Base-by-base conservation (phyloP, 2,888 invertebrate genomes). In the Perdita meconis region DNA sequence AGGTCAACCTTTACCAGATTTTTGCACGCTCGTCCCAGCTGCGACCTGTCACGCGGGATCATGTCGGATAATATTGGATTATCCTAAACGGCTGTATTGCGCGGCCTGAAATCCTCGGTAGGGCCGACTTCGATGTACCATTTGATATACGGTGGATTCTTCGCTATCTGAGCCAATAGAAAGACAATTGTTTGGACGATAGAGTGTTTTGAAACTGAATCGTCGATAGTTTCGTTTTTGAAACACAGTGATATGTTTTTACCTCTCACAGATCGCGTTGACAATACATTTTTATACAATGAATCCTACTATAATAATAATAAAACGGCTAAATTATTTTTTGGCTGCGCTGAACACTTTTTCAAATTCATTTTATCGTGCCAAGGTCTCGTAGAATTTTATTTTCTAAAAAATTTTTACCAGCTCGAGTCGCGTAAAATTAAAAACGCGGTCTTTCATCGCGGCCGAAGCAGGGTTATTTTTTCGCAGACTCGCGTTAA, bases 31-130 rank as follows among this genome's bases (percentile, higher is more conserved):
- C 6, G 34, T n/a, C 13, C 56, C 53, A 53, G 59, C 65, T 64
- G 63, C 65, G 55, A 38, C 59, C 61, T 66, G 55, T 66, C 64
- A 60, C 56, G 73, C 13, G 53, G 73, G 59, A 75, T 71, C 64
- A 57, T 47, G 74, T 51, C 24, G 63, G 75, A 74, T 77, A 63
- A 74, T 71, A 78, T 77, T 70, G 78, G 78, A 77, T 78, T 78
- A 70, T 53, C 71, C 60, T 59, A 44, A 74, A 60, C 53, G 65
- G 30, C 5, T 74, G 57, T 63, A 63, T 73, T 55, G 63, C 51
- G 13, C 6, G 26, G 42, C 13, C 40, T 19, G 47, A 60, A 69
- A 56, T 55, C 60, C 51, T 47, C 57, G 40, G 42, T 24, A 42
- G 51, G 42, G 42, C 67, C 38, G 53, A 40, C 60, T 61, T 42